phyloP scores from a whole-genome alignment of 1,140 invertebrate genomes.

The Geopemphigus sp. region DNA sequence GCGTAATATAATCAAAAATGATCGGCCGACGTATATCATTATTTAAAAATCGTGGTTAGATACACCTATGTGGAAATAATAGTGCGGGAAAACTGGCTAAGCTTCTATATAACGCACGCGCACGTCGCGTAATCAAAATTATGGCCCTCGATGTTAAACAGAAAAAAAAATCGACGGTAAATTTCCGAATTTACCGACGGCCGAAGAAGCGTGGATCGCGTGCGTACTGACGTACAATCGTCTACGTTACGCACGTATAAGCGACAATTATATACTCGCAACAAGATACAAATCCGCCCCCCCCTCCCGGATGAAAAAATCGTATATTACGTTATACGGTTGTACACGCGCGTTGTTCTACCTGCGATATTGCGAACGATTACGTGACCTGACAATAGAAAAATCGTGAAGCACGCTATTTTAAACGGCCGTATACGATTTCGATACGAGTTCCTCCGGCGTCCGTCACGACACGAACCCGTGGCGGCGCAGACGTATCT shows the following conservation, averaged over 20 bases:
- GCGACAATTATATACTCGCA: background rate
- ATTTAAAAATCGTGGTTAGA: no score
- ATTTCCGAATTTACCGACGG: no score
- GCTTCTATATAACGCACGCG: no score
- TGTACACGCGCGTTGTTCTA: background rate
- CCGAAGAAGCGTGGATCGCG: no score
- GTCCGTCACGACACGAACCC: conserved; percentile 28
- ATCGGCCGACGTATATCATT: no score
- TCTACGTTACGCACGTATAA: background rate
- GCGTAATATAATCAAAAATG: no score
- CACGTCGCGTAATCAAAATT: no score
- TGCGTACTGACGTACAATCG: no score
- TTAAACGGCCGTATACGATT: conserved; percentile 30
- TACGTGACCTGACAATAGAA: conserved; percentile 42
- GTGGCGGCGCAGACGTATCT: background rate
- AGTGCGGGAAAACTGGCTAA: no score
- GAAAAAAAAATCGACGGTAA: no score
- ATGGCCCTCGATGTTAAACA: no score
- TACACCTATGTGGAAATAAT: no score
- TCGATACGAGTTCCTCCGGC: background rate
- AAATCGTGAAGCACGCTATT: conserved; percentile 46
- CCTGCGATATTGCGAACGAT: conserved; percentile 10
- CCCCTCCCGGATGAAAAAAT: background rate
- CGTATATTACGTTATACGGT: background rate
- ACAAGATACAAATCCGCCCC: background rate